Evolutionary conservation across 1,140 invertebrate species (phyloP).

Genomic region (Hypsibius dujardini): DNA sequence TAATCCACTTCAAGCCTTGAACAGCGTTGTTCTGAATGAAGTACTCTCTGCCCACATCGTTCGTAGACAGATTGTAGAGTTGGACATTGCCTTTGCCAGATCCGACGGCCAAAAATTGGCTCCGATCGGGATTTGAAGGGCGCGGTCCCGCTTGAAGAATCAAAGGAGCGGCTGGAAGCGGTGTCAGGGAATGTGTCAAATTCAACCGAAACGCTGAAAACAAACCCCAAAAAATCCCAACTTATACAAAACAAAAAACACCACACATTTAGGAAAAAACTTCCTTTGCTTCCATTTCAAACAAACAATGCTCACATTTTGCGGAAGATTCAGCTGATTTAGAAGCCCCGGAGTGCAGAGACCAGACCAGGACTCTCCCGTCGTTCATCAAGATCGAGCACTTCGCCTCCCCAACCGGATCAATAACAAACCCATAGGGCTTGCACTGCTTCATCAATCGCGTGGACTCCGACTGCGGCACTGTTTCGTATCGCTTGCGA

Average conservation of each 20-base stretch:
- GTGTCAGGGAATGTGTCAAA: not conserved
- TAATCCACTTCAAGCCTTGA: conserved; percentile 7
- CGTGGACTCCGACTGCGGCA: not conserved
- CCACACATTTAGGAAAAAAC: too few species aligned
- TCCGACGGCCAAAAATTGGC: not conserved
- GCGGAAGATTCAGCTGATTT: not conserved
- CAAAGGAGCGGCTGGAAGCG: not conserved
- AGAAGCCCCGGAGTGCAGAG: not conserved
- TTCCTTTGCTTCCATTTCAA: too few species aligned
- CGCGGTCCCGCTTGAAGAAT: not conserved
- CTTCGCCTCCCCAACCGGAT: not conserved
- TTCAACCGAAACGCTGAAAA: not conserved
- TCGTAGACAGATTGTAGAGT: not conserved
- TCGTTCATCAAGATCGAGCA: not conserved
- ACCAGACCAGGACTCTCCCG: not conserved
- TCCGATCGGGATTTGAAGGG: too few species aligned
- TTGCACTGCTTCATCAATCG: not conserved
- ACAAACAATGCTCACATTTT: too few species aligned
- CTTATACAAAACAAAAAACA: too few species aligned
- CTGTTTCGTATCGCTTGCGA: not conserved
- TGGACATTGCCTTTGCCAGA: not conserved
- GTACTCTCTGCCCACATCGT: not conserved
- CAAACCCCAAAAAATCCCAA: too few species aligned
- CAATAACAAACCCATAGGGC: not conserved
- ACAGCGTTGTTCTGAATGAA: not conserved